Percentiles rank a stretch among this genome's conserved stretches.
Evolutionary conservation across 2,888 invertebrate species (phyloP).

Genomic region (Nipponacmea schrenckii): DNA sequence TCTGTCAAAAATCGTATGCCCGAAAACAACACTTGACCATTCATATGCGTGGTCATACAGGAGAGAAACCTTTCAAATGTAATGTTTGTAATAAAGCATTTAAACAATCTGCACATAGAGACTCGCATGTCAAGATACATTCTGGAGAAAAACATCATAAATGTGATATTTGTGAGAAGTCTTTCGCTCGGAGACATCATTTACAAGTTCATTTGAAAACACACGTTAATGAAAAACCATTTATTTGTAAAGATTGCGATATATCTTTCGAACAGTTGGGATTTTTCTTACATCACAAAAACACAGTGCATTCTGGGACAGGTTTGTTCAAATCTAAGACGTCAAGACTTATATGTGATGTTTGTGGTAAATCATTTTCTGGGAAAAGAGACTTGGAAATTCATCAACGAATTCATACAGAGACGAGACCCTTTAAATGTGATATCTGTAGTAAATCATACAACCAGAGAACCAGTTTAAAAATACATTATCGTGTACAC

Average conservation of each 20-base stretch:
- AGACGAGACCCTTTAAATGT: neutral
- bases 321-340: neutral
- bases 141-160: neutral
- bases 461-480: neutral
- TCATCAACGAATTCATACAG: neutral
- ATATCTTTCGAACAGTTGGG: neutral
- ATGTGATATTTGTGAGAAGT: conserved; percentile 1
- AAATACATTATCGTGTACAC: neutral
- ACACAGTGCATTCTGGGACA: neutral
- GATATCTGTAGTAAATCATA: neutral
- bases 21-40: neutral
- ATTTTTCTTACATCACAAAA: neutral
- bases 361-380: neutral
- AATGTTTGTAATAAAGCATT: neutral
- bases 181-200: neutral
- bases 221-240: neutral
- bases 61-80: conserved; percentile 3
- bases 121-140: neutral
- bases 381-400: neutral
- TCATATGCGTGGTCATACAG: neutral
- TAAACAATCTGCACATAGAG: neutral
- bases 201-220: neutral
- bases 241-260: neutral
- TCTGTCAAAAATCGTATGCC: too few species aligned
- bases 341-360: neutral